phyloP scores from a whole-genome alignment of 2,113 vertebrate genomes.

The Isurus oxyrinchus region DNA sequence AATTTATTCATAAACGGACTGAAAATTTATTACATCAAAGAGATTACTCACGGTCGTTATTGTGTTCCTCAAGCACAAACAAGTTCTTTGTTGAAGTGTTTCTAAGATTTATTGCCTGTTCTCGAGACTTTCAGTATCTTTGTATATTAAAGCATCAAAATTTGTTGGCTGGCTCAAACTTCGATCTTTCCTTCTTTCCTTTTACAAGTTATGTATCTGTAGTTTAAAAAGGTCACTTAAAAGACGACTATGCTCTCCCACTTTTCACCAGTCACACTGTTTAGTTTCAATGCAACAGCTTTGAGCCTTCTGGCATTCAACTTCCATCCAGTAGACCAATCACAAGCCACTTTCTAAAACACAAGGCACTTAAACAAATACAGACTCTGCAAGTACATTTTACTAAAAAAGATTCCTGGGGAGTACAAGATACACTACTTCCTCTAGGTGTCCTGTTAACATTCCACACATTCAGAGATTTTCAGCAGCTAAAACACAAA shows the following conservation, averaged over 20 bases:
- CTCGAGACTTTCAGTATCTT: neutral
- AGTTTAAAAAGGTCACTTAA: neutral
- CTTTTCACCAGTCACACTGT: neutral
- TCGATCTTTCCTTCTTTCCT: neutral
- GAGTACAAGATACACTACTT: neutral
- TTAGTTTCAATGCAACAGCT: neutral
- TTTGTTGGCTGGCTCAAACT: too few species aligned
- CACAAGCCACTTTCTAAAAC: neutral
- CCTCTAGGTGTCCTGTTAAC: neutral
- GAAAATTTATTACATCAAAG: neutral
- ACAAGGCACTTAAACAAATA: constrained; percentile 3
- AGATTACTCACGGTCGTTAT: neutral
- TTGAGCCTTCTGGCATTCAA: constrained; percentile 1
- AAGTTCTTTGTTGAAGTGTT: neutral
- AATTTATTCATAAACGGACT: neutral
- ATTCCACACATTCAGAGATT: neutral
- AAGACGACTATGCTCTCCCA: neutral
- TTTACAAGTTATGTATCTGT: neutral
- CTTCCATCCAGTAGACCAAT: neutral
- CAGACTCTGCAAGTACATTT: neutral
- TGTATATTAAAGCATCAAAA: neutral
- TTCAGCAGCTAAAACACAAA: neutral
- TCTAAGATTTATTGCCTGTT: neutral
- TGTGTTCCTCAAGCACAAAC: neutral
- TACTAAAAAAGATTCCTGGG: neutral